Evolutionary conservation across 2,888 invertebrate genomes (phyloP).

Genomic region (Caenorhabditis panamensis): DNA sequence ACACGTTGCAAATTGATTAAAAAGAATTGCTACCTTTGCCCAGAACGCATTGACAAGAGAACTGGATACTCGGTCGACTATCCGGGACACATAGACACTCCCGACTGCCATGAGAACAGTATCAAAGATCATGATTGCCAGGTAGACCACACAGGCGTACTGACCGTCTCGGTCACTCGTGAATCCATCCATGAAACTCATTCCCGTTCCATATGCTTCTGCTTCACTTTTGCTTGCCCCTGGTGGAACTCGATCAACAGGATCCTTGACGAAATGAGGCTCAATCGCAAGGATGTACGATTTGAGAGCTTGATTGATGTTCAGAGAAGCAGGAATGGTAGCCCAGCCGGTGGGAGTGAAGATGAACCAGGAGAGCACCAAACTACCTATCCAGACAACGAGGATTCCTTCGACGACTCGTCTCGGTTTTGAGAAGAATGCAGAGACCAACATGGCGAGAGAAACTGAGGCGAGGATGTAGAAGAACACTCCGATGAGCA

Average conservation of each 20-base stretch:
- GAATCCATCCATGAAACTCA: slow-evolving; percentile 31
- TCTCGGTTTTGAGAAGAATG: slow-evolving; percentile 30
- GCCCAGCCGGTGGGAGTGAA: slow-evolving; percentile 2
- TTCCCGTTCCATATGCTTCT: slow-evolving; percentile 6
- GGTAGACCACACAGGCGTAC: slow-evolving; percentile 18
- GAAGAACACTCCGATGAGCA: slow-evolving; percentile 30
- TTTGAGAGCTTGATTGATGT: slow-evolving; percentile 19
- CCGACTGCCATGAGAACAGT: slow-evolving; percentile 5
- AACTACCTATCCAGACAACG: slow-evolving; percentile 1
- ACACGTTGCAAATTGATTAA: neutral
- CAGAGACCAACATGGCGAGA: slow-evolving; percentile 22
- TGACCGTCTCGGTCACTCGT: neutral
- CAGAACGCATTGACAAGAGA: slow-evolving; percentile 14
- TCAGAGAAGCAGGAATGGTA: slow-evolving; percentile 18
- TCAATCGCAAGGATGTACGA: slow-evolving; percentile 24
- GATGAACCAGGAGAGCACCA: neutral
- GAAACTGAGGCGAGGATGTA: slow-evolving; percentile 30
- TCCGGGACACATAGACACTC: slow-evolving; percentile 9
- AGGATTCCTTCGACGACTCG: slow-evolving; percentile 25
- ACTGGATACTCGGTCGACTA: slow-evolving; percentile 6
- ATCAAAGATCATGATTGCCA: slow-evolving; percentile 24
- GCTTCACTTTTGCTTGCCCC: neutral
- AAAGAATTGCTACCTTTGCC: neutral
- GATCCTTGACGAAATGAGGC: slow-evolving; percentile 37
- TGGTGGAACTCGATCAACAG: neutral